Conservation (phyloP, 2,113 vertebrate species). For the Pipa parva region DNA sequence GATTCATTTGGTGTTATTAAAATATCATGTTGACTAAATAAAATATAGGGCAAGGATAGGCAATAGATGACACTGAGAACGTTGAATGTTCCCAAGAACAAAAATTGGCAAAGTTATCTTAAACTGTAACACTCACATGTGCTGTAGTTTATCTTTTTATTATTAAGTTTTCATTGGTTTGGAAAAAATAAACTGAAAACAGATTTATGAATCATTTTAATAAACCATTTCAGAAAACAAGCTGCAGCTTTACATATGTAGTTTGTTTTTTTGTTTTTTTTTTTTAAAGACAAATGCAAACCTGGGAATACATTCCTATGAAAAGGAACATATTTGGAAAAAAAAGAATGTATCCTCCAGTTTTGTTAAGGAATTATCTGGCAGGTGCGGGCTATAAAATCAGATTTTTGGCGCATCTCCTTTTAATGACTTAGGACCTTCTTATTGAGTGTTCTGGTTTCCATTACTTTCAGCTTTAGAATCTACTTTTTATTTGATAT, state of each 20-base stretch:
- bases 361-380: not conserved
- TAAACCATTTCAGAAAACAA: constrained; percentile 30
- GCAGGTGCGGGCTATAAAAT: not conserved
- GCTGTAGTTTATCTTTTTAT: constrained; percentile 31
- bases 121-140: constrained; percentile 35
- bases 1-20: too few species aligned
- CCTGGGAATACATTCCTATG: constrained; percentile 34
- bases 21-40: too few species aligned
- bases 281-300: too few species aligned
- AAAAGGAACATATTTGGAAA: constrained; percentile 1
- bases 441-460: too few species aligned
- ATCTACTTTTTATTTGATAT: too few species aligned
- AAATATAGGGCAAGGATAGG: too few species aligned
- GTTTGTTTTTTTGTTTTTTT: not conserved
- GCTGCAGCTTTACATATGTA: constrained; percentile 28
- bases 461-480: too few species aligned
- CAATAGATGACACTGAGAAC: too few species aligned
- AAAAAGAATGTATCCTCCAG: not conserved
- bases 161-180: constrained; percentile 35
- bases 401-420: not conserved
- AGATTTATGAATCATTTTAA: constrained; percentile 36
- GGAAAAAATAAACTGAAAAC: constrained; percentile 25
- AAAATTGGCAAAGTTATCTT: too few species aligned
- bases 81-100: too few species aligned
- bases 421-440: not conserved